phyloP scores from a whole-genome alignment of 2,113 vertebrate species.

The Platysternon megacephalum region DNA sequence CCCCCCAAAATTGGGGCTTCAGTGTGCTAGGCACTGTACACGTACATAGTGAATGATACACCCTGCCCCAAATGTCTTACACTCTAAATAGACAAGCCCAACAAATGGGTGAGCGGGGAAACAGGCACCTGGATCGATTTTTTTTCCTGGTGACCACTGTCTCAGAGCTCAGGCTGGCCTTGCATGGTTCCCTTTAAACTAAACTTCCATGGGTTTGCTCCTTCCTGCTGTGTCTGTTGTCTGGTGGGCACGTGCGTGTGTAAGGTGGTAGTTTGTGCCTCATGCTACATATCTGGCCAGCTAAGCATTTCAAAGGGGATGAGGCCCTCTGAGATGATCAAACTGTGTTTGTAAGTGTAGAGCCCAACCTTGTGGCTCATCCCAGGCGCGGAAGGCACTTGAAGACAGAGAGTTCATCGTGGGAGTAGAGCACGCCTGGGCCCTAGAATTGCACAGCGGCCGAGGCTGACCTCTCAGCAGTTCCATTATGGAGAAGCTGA shows the following conservation, averaged over 20 bases:
- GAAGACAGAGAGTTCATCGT: not conserved
- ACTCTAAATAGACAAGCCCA: not conserved
- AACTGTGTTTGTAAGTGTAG: not conserved
- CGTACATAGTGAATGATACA: not conserved
- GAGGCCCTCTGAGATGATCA: no score
- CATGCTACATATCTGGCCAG: not conserved
- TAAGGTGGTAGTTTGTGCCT: not conserved
- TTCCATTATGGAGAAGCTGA: not conserved
- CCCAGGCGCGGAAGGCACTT: not conserved
- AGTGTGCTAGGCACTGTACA: not conserved
- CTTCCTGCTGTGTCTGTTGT: not conserved
- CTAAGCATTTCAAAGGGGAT: not conserved
- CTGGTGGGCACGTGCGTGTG: no score
- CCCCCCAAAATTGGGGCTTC: fast-evolving
- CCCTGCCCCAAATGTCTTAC: not conserved
- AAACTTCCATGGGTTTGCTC: not conserved
- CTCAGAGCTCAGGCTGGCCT: fast-evolving
- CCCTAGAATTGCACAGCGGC: not conserved
- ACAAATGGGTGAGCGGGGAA: fast-evolving
- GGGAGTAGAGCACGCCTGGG: not conserved
- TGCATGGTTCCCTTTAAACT: fast-evolving
- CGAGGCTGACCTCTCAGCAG: not conserved
- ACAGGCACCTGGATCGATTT: not conserved
- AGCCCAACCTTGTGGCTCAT: not conserved
- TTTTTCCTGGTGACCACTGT: not conserved